Evolutionary conservation across 2,797 vertebrate species (phyloP).

Genomic region (Hypotaenidia philippensis): DNA sequence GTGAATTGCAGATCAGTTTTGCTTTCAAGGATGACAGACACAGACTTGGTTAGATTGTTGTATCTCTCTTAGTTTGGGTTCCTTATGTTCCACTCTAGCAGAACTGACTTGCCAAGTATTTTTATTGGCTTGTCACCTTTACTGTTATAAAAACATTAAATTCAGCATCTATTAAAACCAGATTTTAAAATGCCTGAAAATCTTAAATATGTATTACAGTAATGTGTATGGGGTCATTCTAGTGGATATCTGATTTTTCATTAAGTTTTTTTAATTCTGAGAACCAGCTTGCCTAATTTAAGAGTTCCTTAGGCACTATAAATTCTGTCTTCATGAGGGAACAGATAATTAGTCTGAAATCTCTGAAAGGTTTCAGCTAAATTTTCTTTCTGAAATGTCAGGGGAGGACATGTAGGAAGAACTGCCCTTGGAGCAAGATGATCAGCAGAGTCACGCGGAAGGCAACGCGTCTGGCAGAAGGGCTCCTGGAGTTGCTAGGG

Average conservation of each 20-base stretch:
- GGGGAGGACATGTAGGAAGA: not conserved
- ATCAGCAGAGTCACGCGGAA: not conserved
- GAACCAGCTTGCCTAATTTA: slow-evolving; percentile 1
- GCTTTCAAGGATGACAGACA: slow-evolving; percentile 67
- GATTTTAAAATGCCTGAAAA: slow-evolving; percentile 64
- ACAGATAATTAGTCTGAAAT: slow-evolving; percentile 10
- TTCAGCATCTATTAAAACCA: slow-evolving; percentile 75
- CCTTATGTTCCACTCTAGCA: slow-evolving; percentile 68
- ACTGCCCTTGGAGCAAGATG: not conserved
- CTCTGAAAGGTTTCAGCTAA: not conserved
- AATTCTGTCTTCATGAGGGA: not conserved
- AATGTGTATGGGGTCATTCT: not conserved
- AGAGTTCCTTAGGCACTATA: not conserved
- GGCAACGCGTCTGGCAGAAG: not conserved
- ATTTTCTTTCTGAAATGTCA: not conserved
- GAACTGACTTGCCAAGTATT: slow-evolving; percentile 77
- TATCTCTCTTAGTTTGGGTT: slow-evolving; percentile 70
- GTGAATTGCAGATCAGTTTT: slow-evolving; percentile 70
- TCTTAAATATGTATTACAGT: slow-evolving; percentile 8
- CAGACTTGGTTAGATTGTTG: slow-evolving; percentile 40
- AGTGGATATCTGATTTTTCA: slow-evolving; percentile 44
- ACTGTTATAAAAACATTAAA: slow-evolving; percentile 70
- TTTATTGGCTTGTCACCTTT: slow-evolving; percentile 80
- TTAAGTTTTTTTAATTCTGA: slow-evolving; percentile 30
- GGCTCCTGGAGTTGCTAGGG: not conserved